phyloP scores from a whole-genome alignment of 2,888 invertebrate genomes.

The Steinernema hermaphroditum region DNA sequence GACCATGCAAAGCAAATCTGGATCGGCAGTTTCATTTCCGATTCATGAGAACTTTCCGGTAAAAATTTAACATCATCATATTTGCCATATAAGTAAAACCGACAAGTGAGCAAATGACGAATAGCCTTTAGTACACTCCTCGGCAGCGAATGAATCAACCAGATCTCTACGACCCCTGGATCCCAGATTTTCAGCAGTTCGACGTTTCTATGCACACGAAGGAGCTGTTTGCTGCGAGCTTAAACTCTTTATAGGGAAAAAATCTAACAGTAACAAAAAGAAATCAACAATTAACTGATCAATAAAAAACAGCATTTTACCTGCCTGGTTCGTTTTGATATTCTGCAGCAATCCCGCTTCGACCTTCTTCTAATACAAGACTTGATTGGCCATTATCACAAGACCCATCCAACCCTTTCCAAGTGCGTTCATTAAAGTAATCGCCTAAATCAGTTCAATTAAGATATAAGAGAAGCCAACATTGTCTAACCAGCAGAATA shows the following conservation, averaged over 20 bases:
- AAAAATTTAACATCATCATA: too few relatives aligned
- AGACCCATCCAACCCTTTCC: slow-evolving; percentile 84
- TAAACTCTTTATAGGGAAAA: not conserved
- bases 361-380: slow-evolving; percentile 70
- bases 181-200: too few relatives aligned
- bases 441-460: slow-evolving; percentile 69
- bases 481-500: slow-evolving; percentile 43
- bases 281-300: not conserved
- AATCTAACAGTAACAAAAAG: not conserved
- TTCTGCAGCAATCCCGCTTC: slow-evolving; percentile 56
- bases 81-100: too few relatives aligned
- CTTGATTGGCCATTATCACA: slow-evolving; percentile 75
- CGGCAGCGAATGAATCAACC: too few relatives aligned
- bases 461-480: not conserved
- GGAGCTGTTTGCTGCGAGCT: not conserved
- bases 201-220: too few relatives aligned
- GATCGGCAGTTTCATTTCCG: too few relatives aligned
- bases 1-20: too few relatives aligned
- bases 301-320: not conserved
- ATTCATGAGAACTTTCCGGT: too few relatives aligned
- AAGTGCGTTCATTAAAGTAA: slow-evolving; percentile 75
- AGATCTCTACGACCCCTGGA: too few relatives aligned
- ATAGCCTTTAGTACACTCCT: too few relatives aligned
- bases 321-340: slow-evolving; percentile 45
- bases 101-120: too few relatives aligned